Evolutionary conservation across 2,797 vertebrate genomes (phyloP).

Genomic region (Microhierax caerulescens): DNA sequence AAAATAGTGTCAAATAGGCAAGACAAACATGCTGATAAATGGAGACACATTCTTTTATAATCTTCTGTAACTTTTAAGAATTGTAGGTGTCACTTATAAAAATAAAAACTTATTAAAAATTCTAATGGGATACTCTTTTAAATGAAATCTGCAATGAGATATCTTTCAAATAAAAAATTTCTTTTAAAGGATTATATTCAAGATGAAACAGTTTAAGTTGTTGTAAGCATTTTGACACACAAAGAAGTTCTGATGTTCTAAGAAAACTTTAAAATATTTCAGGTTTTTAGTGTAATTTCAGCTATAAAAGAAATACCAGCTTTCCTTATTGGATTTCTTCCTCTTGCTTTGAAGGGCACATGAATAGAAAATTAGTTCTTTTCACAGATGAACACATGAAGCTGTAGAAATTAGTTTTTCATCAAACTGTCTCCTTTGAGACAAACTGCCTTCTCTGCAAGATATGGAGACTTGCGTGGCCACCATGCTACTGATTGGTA

Average conservation of each 20-base stretch:
- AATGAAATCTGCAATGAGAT: background rate
- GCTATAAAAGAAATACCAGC: background rate
- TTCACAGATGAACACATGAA: background rate
- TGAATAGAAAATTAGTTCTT: background rate
- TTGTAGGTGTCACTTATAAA: conserved; percentile 32
- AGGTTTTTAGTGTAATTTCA: background rate
- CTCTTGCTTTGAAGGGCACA: background rate
- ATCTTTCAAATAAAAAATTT: conserved; percentile 47
- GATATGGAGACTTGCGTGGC: background rate
- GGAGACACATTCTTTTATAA: conserved; percentile 21
- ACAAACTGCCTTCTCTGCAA: background rate
- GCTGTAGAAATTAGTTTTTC: background rate
- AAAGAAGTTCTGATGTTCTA: background rate
- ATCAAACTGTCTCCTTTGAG: background rate
- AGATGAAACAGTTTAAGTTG: background rate
- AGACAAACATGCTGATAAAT: conserved; percentile 46
- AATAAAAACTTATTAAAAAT: conserved; percentile 26
- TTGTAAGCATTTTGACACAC: background rate
- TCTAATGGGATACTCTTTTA: conserved; percentile 3
- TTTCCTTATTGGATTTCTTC: background rate
- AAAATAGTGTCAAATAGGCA: conserved; percentile 49
- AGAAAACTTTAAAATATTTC: background rate
- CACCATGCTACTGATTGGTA: background rate
- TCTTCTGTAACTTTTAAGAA: conserved; percentile 7
- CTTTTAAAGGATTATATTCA: background rate